Conservation (phyloP, 2,797 vertebrate species). For the Platalea minor region DNA sequence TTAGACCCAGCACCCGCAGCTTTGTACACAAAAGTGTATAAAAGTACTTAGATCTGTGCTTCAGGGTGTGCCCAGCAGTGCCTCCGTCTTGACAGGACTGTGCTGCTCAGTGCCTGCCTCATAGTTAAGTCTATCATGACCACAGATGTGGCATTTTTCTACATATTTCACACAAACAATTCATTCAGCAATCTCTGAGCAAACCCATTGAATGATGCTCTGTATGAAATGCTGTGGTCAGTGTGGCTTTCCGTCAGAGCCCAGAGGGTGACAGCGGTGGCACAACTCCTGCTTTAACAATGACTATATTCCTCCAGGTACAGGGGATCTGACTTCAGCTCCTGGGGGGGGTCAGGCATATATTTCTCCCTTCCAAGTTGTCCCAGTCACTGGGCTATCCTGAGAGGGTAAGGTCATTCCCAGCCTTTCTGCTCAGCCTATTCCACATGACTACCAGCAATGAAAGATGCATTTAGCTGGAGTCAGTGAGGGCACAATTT, state of each 20-base stretch:
- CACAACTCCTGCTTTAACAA: neutral
- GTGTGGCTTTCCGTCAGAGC: neutral
- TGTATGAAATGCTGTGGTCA: neutral
- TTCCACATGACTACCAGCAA: neutral
- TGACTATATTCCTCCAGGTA: neutral
- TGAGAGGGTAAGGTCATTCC: neutral
- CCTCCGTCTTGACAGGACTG: neutral
- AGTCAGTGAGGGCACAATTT: neutral
- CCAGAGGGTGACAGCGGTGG: neutral
- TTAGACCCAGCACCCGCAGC: neutral
- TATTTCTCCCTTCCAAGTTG: neutral
- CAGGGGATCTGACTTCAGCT: neutral
- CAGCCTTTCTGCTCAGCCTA: neutral
- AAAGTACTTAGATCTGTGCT: neutral
- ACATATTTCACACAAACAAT: neutral
- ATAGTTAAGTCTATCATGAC: neutral
- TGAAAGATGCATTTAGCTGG: neutral
- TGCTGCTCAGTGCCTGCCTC: neutral
- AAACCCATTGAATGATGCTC: neutral
- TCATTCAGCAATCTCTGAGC: neutral
- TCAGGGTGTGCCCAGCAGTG: neutral
- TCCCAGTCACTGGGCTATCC: neutral
- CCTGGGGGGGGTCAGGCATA: neutral
- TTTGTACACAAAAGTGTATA: neutral
- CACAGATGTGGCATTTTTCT: conserved; percentile 11